Percentiles rank a stretch among this genome's conserved stretches.
These are phyloP conservation scores for Hippocampus abdominalis DNA, from an alignment of 2,113 vertebrate genomes.

Conservation along the genomic window DNA sequence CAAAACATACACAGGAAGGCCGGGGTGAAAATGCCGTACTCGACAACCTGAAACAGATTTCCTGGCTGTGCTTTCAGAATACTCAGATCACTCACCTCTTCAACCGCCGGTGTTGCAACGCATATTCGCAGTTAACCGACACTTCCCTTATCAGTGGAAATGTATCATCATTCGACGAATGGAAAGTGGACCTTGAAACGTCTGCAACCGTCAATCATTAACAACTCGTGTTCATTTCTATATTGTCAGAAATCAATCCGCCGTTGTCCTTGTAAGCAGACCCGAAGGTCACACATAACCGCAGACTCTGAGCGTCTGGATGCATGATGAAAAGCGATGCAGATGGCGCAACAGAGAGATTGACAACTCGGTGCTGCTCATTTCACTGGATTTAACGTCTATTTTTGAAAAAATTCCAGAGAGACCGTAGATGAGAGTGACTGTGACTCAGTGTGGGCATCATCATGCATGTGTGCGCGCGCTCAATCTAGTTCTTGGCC, in stretches of 20 bases:
- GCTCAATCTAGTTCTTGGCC: conserved; percentile 61
- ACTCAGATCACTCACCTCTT: conserved; percentile 8
- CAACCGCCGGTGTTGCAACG: conserved; percentile 15
- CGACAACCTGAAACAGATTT: conserved; percentile 30
- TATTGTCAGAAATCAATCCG: conserved; percentile 27
- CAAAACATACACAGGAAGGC: conserved; percentile 27
- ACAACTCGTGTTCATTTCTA: conserved; percentile 14
- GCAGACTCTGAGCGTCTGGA: conserved; percentile 19
- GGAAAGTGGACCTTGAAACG: conserved; percentile 19
- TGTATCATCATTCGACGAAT: conserved; percentile 10
- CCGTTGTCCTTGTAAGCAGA: conserved; percentile 8
- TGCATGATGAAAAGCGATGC: conserved; percentile 29
- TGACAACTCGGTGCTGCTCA: conserved; percentile 55
- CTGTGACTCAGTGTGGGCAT: conserved; percentile 43
- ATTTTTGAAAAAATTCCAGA: conserved; percentile 60
- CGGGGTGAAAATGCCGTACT: conserved; percentile 21
- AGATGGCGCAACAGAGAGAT: conserved; percentile 24
- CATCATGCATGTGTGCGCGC: conserved; percentile 7
- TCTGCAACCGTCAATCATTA: conserved; percentile 26
- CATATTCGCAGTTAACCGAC: conserved; percentile 11
- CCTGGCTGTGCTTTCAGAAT: conserved; percentile 23
- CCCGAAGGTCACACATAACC: conserved; percentile 43
- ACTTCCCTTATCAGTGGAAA: conserved; percentile 17
- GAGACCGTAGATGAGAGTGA: conserved; percentile 56
- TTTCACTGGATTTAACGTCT: conserved; percentile 66